Base-by-base conservation (phyloP, 2,797 vertebrate species). In the Lerista edwardsae region DNA sequence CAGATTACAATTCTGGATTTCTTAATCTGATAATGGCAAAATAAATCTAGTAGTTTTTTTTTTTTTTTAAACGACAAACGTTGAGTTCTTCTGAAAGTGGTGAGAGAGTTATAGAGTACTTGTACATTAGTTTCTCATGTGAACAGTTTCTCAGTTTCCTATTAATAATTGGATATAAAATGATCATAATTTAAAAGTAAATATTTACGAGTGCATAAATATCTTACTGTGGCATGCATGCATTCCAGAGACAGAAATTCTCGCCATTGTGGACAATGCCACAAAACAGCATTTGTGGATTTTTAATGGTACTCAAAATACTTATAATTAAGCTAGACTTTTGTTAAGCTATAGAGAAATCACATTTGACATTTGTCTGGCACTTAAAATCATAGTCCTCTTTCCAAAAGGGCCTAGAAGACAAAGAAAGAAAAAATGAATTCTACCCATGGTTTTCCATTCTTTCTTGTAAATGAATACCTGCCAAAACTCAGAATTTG, bases 281-380 rank as follows among this genome's bases (percentile, higher is more conserved):
- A 85, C 90, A 82, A 67, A 88, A 79, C 39, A 82, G 75, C 82
- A 84, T 92, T 89, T 92, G 74, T 86, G 91, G 91, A 88, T 79
- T 91, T n/a, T 86, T 75, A 84, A 71, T 89, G 85, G 73, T 62
- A 1, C 88, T 90, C 34, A 79, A 64, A 74, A 79, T 91, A 84
- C 86, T 93, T 91, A 84, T 85, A 91, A 91, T 85, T 84, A 88
- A 82, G 79, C 85, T 89, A 87, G 41, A 84, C 39, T 80, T 77
- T 84, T 84, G 86, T 85, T 55, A 76, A 15, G 29, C 27, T 57
- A 67, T 80, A 74, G 12, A 76, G 51, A 55, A 74, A 74, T 74
- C 68, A 57, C 39, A 79, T 72, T 72, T 79, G 68, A 36, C 44
- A 79, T 19, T 51, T 83, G 51, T 47, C n/a, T 65, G 71, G 31